A percentile compares a stretch with the other conserved stretches of the same genome.
These are phyloP conservation scores for Pachyramphus minor DNA, from an alignment of 2,113 vertebrate species.

Conservation along the genomic window DNA sequence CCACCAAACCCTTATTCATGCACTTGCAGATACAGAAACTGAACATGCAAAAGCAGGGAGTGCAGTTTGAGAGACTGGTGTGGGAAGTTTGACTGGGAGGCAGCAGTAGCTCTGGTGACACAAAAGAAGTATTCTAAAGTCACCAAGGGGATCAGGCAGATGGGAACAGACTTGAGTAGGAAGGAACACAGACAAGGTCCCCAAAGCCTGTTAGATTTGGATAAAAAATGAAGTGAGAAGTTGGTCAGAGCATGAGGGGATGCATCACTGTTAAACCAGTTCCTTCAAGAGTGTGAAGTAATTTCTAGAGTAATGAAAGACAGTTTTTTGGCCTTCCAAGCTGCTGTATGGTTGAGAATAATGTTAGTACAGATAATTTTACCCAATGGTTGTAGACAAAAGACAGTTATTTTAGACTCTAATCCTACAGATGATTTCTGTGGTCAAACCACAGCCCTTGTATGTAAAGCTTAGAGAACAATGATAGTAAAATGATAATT, in stretches of 20 bases:
- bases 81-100: conserved; percentile 42
- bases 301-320: conserved; percentile 43
- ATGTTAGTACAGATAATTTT: conserved; percentile 1
- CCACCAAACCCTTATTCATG: neutral
- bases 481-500: neutral
- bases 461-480: neutral
- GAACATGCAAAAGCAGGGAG: neutral
- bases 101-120: conserved; percentile 52
- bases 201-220: conserved; percentile 24
- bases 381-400: neutral
- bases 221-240: conserved; percentile 49
- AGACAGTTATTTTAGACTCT: neutral
- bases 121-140: conserved; percentile 51
- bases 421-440: neutral
- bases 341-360: neutral
- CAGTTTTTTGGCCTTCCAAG: conserved; percentile 40
- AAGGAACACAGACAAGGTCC: conserved; percentile 58
- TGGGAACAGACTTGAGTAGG: conserved; percentile 62
- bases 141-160: conserved; percentile 54
- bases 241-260: conserved; percentile 57
- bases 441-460: neutral
- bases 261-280: conserved; percentile 47
- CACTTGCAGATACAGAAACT: neutral
- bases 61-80: neutral
- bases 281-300: conserved; percentile 38